Conservation (phyloP, 2,888 invertebrate genomes). For the Sisyra nigra region DNA sequence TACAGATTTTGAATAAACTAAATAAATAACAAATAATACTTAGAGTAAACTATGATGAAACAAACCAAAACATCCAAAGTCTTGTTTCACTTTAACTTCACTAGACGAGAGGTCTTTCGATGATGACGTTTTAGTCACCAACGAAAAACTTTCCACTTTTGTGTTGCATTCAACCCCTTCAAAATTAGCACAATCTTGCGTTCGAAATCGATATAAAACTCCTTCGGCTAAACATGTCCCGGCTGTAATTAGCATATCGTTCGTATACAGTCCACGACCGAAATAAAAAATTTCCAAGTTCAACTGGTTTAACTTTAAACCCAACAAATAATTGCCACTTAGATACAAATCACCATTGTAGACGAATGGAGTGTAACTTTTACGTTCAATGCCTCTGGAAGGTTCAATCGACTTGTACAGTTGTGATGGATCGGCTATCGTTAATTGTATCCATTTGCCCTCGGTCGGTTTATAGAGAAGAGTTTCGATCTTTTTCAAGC, state of each 20-base stretch:
- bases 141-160: background rate
- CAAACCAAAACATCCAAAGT: constrained; percentile 5
- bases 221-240: constrained; percentile 6
- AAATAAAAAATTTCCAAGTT: constrained; percentile 8
- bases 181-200: background rate
- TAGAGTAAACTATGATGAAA: constrained; percentile 5
- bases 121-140: background rate
- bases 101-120: background rate
- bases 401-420: background rate
- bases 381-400: background rate
- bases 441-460: background rate
- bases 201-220: constrained; percentile 1
- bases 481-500: constrained; percentile 4
- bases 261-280: background rate
- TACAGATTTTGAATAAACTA: too few relatives aligned
- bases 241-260: background rate
- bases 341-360: constrained; percentile 4
- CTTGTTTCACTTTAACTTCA: constrained; percentile 5
- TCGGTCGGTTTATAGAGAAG: constrained; percentile 1
- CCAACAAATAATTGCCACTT: constrained; percentile 7
- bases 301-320: background rate
- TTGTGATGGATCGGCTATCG: constrained; percentile 5
- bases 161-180: background rate
- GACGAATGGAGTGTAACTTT: constrained; percentile 4
- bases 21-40: too few relatives aligned